Percentiles rank a stretch among this genome's conserved stretches.
Conservation (phyloP, 2,888 invertebrate genomes). For the Campoplex capitator region DNA sequence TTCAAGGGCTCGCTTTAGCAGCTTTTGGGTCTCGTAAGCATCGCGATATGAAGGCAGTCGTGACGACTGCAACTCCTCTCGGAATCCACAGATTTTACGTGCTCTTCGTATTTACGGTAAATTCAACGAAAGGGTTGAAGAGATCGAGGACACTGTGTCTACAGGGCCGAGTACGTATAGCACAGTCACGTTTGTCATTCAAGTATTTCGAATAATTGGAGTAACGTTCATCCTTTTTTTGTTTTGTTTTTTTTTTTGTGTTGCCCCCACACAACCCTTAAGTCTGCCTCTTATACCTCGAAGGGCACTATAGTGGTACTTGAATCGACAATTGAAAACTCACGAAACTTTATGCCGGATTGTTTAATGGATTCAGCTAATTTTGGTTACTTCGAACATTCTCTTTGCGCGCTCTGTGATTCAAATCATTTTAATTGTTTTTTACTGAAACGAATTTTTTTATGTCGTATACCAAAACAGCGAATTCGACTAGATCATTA, state of each 20-base stretch:
- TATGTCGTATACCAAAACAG: neutral
- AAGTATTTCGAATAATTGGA: conserved; percentile 63
- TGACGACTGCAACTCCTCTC: conserved; percentile 31
- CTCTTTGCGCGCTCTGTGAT: neutral
- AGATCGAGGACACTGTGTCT: conserved; percentile 37
- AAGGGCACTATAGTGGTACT: conserved; percentile 23
- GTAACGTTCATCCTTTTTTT: conserved; percentile 46
- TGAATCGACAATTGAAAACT: conserved; percentile 33
- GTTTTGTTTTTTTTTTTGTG: neutral
- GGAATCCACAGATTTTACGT: conserved; percentile 53
- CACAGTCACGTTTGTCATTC: conserved; percentile 54
- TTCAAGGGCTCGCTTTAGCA: conserved; percentile 50
- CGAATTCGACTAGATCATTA: neutral
- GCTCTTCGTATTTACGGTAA: conserved; percentile 59
- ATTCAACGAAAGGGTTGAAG: conserved; percentile 41
- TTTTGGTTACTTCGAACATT: neutral
- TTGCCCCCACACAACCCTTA: conserved; percentile 15
- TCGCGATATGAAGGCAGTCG: conserved; percentile 15
- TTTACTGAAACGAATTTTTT: neutral
- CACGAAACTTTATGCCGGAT: conserved; percentile 7
- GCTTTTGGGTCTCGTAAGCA: conserved; percentile 18
- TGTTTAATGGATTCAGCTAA: neutral
- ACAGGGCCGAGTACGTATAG: conserved; percentile 25
- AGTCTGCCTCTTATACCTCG: conserved; percentile 35
- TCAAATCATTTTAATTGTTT: neutral